Evolutionary conservation across 2,888 invertebrate genomes (phyloP).

Genomic region (Oscheius sp.): DNA sequence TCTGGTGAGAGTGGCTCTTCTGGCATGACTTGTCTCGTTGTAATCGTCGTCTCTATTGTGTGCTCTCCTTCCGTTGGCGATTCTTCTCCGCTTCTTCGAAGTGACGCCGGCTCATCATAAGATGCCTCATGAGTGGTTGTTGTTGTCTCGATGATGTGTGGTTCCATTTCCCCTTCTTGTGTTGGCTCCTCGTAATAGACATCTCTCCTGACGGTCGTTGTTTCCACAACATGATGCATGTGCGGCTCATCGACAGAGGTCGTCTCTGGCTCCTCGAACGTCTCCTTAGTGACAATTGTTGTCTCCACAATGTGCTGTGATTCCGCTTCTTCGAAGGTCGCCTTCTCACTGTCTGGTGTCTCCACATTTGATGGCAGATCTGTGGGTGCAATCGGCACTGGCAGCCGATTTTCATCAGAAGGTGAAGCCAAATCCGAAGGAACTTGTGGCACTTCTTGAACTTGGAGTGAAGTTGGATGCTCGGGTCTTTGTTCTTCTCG

Average conservation of each 20-base stretch:
- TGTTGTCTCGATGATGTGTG: neutral
- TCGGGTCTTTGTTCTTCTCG: neutral
- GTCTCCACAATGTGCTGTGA: constrained; percentile 4
- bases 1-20: neutral
- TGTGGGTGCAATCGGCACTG: neutral
- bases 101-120: constrained; percentile 7
- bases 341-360: neutral
- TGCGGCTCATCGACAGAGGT: neutral
- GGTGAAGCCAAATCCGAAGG: constrained; percentile 16
- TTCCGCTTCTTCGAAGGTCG: neutral
- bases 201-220: constrained; percentile 21
- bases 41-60: no score
- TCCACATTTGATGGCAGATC: neutral
- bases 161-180: constrained; percentile 28
- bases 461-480: neutral
- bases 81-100: neutral
- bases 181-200: constrained; percentile 28
- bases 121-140: neutral
- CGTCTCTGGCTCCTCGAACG: neutral
- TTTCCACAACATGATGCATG: constrained; percentile 37
- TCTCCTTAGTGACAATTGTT: constrained; percentile 8
- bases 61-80: no score
- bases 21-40: no score
- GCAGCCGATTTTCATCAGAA: neutral
- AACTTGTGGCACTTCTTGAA: constrained; percentile 4